Evolutionary conservation across 1,140 invertebrate species (phyloP).

Genomic region (Drosophila teissieri): DNA sequence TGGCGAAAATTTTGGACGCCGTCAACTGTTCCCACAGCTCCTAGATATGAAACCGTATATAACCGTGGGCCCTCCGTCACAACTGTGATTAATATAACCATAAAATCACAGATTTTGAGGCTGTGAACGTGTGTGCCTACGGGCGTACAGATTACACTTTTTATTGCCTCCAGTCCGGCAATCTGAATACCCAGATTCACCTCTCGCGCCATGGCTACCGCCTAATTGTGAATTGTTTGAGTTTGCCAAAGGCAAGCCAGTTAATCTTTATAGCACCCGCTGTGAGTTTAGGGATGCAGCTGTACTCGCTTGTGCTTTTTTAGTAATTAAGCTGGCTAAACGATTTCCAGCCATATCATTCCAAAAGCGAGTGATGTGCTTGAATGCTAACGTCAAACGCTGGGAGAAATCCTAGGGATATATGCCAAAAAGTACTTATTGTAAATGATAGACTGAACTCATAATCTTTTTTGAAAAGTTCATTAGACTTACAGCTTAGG

Average conservation of each 20-base stretch:
- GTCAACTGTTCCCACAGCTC: conserved; percentile 23
- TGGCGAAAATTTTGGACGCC: conserved; percentile 7
- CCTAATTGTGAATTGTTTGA: conserved; percentile 37
- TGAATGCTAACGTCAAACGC: conserved; percentile 28
- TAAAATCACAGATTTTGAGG: conserved; percentile 12
- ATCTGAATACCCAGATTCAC: not conserved
- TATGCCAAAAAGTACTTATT: conserved; percentile 27
- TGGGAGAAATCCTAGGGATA: conserved; percentile 24
- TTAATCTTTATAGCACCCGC: conserved; percentile 43
- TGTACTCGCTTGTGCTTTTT: conserved; percentile 1
- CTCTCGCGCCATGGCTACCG: conserved; percentile 32
- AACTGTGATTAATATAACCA: conserved; percentile 56
- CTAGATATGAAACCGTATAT: conserved; percentile 8
- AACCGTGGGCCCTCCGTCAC: conserved; percentile 6
- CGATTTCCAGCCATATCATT: conserved; percentile 18
- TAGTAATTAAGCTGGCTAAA: conserved; percentile 19
- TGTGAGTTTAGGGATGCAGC: conserved; percentile 21
- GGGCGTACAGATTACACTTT: conserved; percentile 23
- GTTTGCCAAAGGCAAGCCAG: conserved; percentile 37
- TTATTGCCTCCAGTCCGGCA: conserved; percentile 20
- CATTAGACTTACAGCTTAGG: too few species aligned
- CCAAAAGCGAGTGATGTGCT: conserved; percentile 23
- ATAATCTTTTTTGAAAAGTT: not conserved
- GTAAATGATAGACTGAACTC: not conserved
- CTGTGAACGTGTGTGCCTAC: conserved; percentile 9